Conservation (phyloP, 2,888 invertebrate species). For the Zygaena filipendulae region DNA sequence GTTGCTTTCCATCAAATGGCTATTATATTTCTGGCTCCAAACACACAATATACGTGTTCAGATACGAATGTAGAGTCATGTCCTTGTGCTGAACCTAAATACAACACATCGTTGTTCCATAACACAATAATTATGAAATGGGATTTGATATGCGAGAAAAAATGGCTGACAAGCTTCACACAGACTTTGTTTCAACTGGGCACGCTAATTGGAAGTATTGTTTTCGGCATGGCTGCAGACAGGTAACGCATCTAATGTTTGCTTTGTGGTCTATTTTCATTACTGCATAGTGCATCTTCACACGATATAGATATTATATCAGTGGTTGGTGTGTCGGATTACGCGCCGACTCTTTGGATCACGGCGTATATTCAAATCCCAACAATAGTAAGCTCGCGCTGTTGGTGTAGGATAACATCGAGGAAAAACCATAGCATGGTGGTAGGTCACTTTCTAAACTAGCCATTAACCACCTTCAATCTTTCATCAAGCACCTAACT, state of each 20-base stretch:
- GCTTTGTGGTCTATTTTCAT: not conserved
- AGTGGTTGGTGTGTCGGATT: no score
- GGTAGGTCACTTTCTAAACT: no score
- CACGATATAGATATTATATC: no score
- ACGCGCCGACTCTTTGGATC: no score
- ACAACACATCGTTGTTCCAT: constrained; percentile 73
- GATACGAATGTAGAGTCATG: constrained; percentile 41
- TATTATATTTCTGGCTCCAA: constrained; percentile 59
- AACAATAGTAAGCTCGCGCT: no score
- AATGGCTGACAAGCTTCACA: constrained; percentile 73
- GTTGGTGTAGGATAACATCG: no score
- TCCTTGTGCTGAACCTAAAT: constrained; percentile 67
- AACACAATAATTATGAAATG: constrained; percentile 80
- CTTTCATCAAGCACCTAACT: no score
- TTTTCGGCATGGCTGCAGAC: constrained; percentile 80
- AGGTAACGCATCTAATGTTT: constrained; percentile 72
- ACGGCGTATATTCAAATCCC: no score
- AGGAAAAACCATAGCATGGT: no score
- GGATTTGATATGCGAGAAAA: constrained; percentile 76
- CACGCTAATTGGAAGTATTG: constrained; percentile 76
- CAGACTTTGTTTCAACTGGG: constrained; percentile 83
- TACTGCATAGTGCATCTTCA: no score
- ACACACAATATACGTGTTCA: constrained; percentile 34
- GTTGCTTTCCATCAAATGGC: constrained; percentile 63
- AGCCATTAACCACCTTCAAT: no score